Base-by-base conservation (phyloP, 2,888 invertebrate genomes). In the Neoascia interrupta region DNA sequence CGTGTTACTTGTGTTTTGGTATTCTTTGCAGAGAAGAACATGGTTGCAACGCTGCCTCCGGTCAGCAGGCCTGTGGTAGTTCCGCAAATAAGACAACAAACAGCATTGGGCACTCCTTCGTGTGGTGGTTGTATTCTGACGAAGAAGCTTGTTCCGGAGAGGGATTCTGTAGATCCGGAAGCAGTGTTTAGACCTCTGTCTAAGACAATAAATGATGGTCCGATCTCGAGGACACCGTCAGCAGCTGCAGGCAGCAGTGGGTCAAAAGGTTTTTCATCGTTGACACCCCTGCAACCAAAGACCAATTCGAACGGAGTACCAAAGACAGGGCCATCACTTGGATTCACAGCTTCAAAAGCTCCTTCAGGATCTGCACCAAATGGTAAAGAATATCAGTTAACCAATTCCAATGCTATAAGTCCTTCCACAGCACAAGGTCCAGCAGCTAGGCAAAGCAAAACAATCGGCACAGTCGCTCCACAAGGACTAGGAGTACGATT, bases 81-180 rank as follows among this genome's bases (percentile, higher is more conserved):
- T 5, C 61, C 61, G 15, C 10, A 31, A 1, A 37, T 34, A 3
- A 19, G 13, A 19, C 61, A 66, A 36, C 36, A 43, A 18, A 23
- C 21, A 2, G 49, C 18, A 4, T 36, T 54, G 3, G 66, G 61
- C 26, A 47, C 31, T 5, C 47, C 19, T 15, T 73, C 79, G 4
- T 79, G 79, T 34, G 56, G 79, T 15, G 73, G 79, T 19, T 79
- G 79, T 61, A 16, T 73, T 8, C 11, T 73, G 2, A 64, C 79
- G 4, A 73, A 79, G 45, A 73, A 72, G 15, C 1, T 37, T 0
- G 31, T 19, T 0, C 60, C 31, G 15, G 4, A 64, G 36, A 74
- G 79, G 26, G 70, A 43, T 64, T 72, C 63, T 1, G 54, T 66
- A 72, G 19, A 56, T 45, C 19, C 51, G 5, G 47, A 54, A 8